A percentile compares a stretch with the other conserved stretches of the same genome.
phyloP scores from a whole-genome alignment of 2,888 invertebrate species.

The Dermolepida albohirtum region DNA sequence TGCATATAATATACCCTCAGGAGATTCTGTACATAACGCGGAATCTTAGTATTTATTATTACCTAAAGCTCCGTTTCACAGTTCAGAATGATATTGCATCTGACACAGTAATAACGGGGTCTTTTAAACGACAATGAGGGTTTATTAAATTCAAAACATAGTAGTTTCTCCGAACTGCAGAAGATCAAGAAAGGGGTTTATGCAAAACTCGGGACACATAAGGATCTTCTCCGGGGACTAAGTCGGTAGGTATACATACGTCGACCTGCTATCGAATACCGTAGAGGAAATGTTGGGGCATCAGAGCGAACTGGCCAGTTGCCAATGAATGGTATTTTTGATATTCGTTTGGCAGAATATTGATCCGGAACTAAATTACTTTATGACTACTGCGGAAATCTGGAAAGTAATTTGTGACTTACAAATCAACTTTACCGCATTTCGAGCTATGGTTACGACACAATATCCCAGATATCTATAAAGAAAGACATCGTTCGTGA shows the following conservation, averaged over 20 bases:
- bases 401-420: slow-evolving; percentile 7
- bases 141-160: slow-evolving; percentile 29
- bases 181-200: slow-evolving; percentile 8
- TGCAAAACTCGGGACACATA: slow-evolving; percentile 28
- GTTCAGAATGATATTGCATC: slow-evolving; percentile 24
- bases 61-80: slow-evolving; percentile 1
- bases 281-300: background rate
- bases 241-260: background rate
- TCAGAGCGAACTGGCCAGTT: slow-evolving; percentile 22
- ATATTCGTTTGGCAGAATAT: slow-evolving; percentile 21
- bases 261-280: no score
- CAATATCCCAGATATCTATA: no score
- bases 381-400: slow-evolving; percentile 19
- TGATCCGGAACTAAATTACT: slow-evolving; percentile 26
- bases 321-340: slow-evolving; percentile 32
- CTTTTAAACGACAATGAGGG: slow-evolving; percentile 23
- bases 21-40: background rate
- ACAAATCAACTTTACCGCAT: background rate
- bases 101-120: slow-evolving; percentile 29
- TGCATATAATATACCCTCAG: slow-evolving; percentile 4
- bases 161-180: slow-evolving; percentile 1
- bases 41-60: no score
- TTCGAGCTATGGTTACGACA: background rate
- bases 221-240: slow-evolving; percentile 12
- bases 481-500: no score